Base-by-base conservation (phyloP, 2,797 vertebrate genomes). In the Mormyrops boulengeri region DNA sequence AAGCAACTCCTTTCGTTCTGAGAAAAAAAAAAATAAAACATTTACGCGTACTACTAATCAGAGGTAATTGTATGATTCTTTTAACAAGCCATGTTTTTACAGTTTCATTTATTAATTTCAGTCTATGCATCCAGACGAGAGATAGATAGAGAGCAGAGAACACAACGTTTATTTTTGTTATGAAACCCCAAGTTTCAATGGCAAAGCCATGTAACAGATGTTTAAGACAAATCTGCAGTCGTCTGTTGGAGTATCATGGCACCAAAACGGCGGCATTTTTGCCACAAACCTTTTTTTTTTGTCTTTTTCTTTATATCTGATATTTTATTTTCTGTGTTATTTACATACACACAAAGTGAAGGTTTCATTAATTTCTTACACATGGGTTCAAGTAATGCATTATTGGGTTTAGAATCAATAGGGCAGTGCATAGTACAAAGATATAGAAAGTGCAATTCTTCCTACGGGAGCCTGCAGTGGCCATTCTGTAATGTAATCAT, bases 361-460 rank as follows among this genome's bases (percentile, higher is more conserved):
- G 92, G 95, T 96, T 97, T 95, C 97, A 96, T 96, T 94, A 96
- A 94, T 94, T 97, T 97, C 96, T 97, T 96, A 97, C 95, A 97
- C 96, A 98, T 97, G 96, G 97, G 96, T 99, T 99, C 97, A 99
- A 99, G 98, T 99, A 98, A 97, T 97, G 98, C 95, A 96, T 97
- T 97, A 97, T 97, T 97, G 97, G 97, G 97, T 98, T 96, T 96
- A 98, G 98, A 99, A 99, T 99, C 98, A 99, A 98, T 98, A 99
- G 98, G 98, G 98, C 97, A 98, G 98, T 99, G 98, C 98, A 99
- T 99, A 99, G 98, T 99, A 99, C 97, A 99, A 99, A 99, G 98
- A 97, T 97, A 97, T 96, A 97, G 97, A 99, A 99, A 99, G 98
- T 99, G 98, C 98, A 99, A 98, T 97, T 97, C 97, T 97, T 98